Percentiles rank a stretch among this genome's conserved stretches.
These are phyloP conservation scores for Cecidostiba fungosa DNA, from an alignment of 2,888 invertebrate species.

Conservation along the genomic window DNA sequence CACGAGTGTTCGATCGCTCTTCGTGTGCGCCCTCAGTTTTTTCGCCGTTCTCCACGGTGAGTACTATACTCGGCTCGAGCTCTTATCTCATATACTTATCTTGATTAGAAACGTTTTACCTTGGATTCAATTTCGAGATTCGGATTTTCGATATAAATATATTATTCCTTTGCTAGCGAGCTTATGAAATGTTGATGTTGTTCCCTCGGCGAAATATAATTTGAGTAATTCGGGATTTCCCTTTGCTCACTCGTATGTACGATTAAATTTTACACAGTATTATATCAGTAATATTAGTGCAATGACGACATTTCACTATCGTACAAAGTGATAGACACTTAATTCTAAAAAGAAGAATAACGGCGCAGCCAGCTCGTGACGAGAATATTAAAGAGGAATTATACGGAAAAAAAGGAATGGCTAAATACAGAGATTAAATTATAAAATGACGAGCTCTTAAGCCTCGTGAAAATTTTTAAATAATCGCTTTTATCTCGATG, in stretches of 20 bases:
- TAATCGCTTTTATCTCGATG: too few relatives aligned
- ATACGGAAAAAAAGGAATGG: neutral
- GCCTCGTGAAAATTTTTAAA: too few relatives aligned
- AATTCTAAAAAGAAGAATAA: neutral
- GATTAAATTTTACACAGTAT: too few relatives aligned
- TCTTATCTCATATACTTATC: neutral
- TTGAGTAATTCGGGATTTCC: too few relatives aligned
- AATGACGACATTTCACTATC: neutral
- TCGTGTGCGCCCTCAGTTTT: constrained; percentile 73
- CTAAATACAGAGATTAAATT: neutral
- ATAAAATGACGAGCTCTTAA: neutral
- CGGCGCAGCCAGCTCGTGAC: neutral
- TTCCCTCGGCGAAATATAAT: too few relatives aligned
- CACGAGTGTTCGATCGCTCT: constrained; percentile 71
- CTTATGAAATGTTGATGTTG: too few relatives aligned
- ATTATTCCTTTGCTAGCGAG: too few relatives aligned
- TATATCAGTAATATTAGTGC: too few relatives aligned
- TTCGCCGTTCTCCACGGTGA: constrained; percentile 75
- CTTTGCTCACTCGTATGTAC: too few relatives aligned
- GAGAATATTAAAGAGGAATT: neutral
- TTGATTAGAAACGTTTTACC: neutral
- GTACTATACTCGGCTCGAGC: constrained; percentile 65
- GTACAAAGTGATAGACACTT: neutral
- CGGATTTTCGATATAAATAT: constrained; percentile 1
- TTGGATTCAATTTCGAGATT: constrained; percentile 14